phyloP scores from a whole-genome alignment of 2,113 vertebrate species.

The Petromus typicus region DNA sequence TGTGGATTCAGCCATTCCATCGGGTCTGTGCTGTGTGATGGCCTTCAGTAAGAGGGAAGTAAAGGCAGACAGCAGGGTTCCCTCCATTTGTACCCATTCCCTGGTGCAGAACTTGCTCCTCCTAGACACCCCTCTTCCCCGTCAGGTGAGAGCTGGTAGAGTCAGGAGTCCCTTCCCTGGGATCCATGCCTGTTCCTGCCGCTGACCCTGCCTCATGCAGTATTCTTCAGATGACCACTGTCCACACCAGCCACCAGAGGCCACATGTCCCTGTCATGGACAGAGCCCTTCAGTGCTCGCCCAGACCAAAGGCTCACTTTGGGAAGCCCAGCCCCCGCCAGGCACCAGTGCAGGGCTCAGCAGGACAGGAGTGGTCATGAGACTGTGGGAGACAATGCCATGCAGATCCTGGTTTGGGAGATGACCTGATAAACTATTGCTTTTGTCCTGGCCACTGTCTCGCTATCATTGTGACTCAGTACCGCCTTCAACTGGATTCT shows the following conservation, averaged over 20 bases:
- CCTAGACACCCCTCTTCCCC: not conserved
- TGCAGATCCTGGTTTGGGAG: not conserved
- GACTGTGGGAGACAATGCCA: not conserved
- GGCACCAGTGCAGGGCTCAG: not conserved
- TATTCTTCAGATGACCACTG: not conserved
- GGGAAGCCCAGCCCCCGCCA: not conserved
- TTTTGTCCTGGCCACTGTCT: rapidly evolving
- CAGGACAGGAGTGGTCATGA: not conserved
- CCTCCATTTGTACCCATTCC: not conserved
- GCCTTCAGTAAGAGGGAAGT: not conserved
- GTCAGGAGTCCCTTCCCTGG: not conserved
- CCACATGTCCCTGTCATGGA: not conserved
- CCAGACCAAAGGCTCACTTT: not conserved
- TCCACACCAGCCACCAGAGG: not conserved
- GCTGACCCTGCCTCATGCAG: rapidly evolving
- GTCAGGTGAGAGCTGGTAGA: rapidly evolving
- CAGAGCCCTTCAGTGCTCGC: not conserved
- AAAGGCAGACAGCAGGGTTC: not conserved
- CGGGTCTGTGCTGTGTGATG: not conserved
- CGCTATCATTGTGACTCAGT: not conserved
- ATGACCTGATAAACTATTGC: too few relatives aligned
- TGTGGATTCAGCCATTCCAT: not conserved
- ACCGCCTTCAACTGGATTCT: not conserved
- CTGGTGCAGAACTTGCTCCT: rapidly evolving
- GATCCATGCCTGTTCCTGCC: not conserved